Evolutionary conservation across 2,113 vertebrate genomes (phyloP), one percentile per base, ranked within the genome.

Genomic region (Pseudorectes ferrugineus): DNA sequence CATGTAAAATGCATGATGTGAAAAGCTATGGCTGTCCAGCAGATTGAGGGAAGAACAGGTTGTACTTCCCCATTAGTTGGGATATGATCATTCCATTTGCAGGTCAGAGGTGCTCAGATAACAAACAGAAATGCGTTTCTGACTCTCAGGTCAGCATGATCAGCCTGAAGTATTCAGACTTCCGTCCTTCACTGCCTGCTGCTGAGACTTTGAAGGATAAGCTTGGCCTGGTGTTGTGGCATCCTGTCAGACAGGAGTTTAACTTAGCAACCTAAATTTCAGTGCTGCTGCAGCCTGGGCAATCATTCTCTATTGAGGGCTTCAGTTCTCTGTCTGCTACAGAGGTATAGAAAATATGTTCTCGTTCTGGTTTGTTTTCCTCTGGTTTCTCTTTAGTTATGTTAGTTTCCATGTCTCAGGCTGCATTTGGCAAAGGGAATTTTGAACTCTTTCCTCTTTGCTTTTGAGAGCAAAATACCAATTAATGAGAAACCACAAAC

Each of bases 301-400:
- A 84, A 0, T 48, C 33, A 18, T 36, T 16, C 31, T 61, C 4
- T 25, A 0, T 0, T 20, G 21, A 66, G 19, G 24, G 19, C 36
- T 90, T 88, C 25, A 55, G 2, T 59, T 85, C 31, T 88, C 14
- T 62, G 15, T 36, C 35, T 92, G 51, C 54, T 51, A 22, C 10
- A 46, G 10, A 6, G 40, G 12, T 51, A 9, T 7, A 7, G 33
- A 42, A 77, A 91, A 46, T 5, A 5, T 43, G 8, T 72, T 82
- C 24, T 57, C 22, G 9, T 73, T 73, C 51, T 58, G 75, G 2
- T 63, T 78, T 58, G 21, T 68, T 92, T 90, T 78, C 38, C 35
- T 92, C 49, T 19, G 57, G 12, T 82, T 79, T 55, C 35, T 88
- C 46, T 82, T 74, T 5, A 51, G 33, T 18, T 92, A 9, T 45